Base-by-base conservation (phyloP, 2,113 vertebrate genomes). In the Larimichthys crocea region DNA sequence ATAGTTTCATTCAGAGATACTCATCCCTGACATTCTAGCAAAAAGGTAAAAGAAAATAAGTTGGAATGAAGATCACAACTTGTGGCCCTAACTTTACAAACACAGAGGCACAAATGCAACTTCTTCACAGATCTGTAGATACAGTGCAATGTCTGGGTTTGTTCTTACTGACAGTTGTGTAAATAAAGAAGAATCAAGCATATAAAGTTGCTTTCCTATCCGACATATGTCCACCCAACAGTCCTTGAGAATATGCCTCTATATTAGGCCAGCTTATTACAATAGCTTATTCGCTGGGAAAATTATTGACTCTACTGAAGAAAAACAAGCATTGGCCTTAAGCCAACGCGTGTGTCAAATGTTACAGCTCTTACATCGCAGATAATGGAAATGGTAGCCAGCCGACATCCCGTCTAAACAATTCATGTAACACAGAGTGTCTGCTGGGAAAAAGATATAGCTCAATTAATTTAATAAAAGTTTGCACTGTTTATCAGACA, bases 231-330 rank as follows among this genome's bases (percentile, higher is more conserved):
- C 77, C 48, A 80, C 48, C 83, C 35, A 80, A 83, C 69, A 50
- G 55, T 88, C 83, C 88, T 88, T 88, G 90, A 91, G 85, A 88
- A 84, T 80, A 86, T 57, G 85, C 85, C 83, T 89, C 55, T 62
- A 44, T 46, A 80, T 71, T 35, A 89, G 82, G 82, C 80, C 81
- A 88, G 73, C n/a, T 90, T 88, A 83, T 81, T 67, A 87, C 63
- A 76, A 71, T 93, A 93, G 92, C 93, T 94, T 94, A 94, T 93
- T 87, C 11, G 44, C 91, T 94, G 91, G 88, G 80, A 40, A 83
- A 86, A 78, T 77, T 87, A 89, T 89, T 86, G 74, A 85, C 74
- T 85, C 73, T 84, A 59, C 76, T 86, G 49, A 35, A 85, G 52
- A 59, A 86, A 40, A 31, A 86, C 48, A 86, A 88, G 76, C 52